A percentile compares a stretch with the other conserved stretches of the same genome.
Conservation (phyloP, 2,113 vertebrate species). For the Sakesphorus luctuosus region DNA sequence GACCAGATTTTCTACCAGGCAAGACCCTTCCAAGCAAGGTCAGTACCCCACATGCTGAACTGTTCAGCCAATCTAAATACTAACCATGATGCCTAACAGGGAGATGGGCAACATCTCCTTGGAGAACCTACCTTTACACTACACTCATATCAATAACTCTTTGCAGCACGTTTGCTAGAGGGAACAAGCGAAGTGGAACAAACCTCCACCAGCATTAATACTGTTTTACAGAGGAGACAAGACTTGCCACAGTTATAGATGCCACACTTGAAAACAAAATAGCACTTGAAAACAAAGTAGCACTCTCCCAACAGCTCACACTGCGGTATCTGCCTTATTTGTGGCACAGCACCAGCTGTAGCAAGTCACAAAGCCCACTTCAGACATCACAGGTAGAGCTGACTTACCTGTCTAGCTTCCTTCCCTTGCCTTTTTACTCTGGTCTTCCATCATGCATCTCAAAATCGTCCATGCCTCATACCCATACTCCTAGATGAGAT, state of each 20-base stretch:
- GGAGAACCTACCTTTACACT: not conserved
- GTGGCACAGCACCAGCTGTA: not conserved
- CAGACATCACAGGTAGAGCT: not conserved
- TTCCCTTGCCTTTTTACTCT: not conserved
- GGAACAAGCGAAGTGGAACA: not conserved
- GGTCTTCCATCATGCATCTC: not conserved
- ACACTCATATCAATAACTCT: not conserved
- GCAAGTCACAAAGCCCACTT: not conserved
- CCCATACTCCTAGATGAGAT: not conserved
- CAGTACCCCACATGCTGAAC: fast-evolving
- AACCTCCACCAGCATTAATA: not conserved
- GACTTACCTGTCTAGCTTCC: not conserved
- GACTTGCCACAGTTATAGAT: not conserved
- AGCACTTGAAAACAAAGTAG: not conserved
- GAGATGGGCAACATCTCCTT: not conserved
- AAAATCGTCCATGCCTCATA: not conserved
- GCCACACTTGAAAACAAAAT: not conserved
- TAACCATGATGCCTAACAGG: not conserved
- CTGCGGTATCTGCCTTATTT: not conserved
- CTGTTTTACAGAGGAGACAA: not conserved
- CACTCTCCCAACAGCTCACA: not conserved
- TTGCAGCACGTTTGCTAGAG: not conserved
- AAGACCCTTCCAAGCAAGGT: not conserved
- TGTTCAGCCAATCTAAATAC: not conserved
- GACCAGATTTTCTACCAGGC: not conserved